Base-by-base conservation (phyloP, 2,113 vertebrate species). In the Onychostoma macrolepis region DNA sequence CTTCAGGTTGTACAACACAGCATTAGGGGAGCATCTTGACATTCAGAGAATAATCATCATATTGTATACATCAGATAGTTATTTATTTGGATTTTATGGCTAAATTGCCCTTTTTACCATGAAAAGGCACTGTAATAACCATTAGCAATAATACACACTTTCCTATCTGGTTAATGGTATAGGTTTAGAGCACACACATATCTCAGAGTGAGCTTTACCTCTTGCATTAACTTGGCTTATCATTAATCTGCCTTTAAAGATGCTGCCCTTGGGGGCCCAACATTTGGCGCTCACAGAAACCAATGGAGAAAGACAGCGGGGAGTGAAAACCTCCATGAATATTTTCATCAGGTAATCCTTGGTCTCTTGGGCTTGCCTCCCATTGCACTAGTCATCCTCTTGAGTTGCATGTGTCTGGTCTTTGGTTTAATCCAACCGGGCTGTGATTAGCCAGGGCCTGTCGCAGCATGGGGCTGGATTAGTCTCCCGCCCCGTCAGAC, bases 161-260 rank as follows among this genome's bases (percentile, higher is more conserved):
- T 45, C 41, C 41, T 45, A 11, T 80, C n/a, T 65, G 67, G 63
- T 56, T 67, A 28, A 53, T 84, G 6, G 76, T 71, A 7, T 30
- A 33, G 26, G 71, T 89, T 86, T 45, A 72, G 21, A 84, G 74
- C 38, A 30, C 45, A 19, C 17, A 1, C 30, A 86, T 30, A 89
- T 69, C 36, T 76, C n/a, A 5, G 65, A 74, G 63, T 53, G 80
- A 75, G 67, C 76, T 58, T 61, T 85, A 69, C 45, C 71, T 77
- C 28, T 56, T 77, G 88, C 79, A 69, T 91, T 89, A 89, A 88
- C 78, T 81, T 87, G 85, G 89, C 87, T 92, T 89, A 90, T 86
- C 89, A 65, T 76, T 91, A 89, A 89, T 89, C 86, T 90, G 86
- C 78, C 19, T 87, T 63, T 89, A 88, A 89, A 90, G 43, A 81